These are phyloP conservation scores for Sinelater perroti DNA, from an alignment of 2,888 invertebrate species.

Conservation along the genomic window DNA sequence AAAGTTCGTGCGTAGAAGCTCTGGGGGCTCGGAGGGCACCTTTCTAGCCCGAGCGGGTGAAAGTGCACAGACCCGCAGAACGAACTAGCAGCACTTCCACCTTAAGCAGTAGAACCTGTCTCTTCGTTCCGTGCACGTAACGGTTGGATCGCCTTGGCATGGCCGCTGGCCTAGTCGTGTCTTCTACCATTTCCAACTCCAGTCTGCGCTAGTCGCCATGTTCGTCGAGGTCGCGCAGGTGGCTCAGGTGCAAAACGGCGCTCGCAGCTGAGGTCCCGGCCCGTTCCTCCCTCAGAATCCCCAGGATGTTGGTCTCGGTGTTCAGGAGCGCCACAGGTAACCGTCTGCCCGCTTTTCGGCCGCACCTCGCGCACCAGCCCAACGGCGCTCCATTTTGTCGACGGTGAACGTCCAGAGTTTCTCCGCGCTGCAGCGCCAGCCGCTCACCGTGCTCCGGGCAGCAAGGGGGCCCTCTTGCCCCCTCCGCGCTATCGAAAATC, in stretches of 20 bases:
- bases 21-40: no score
- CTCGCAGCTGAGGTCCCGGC: conserved; percentile 1
- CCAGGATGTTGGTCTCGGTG: conserved; percentile 42
- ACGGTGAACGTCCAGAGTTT: conserved; percentile 4
- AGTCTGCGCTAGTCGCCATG: conserved; percentile 35
- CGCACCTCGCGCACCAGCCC: no score
- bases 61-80: conserved; percentile 8
- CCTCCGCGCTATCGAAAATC: no score
- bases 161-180: conserved; percentile 13
- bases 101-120: conserved; percentile 23
- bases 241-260: conserved; percentile 27
- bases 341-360: no score
- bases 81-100: neutral
- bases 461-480: no score
- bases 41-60: no score
- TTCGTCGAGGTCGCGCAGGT: conserved; percentile 32
- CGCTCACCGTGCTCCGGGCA: no score
- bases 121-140: conserved; percentile 17
- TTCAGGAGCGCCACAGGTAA: conserved; percentile 43
- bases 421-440: neutral
- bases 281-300: no score
- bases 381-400: neutral
- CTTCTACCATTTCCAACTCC: conserved; percentile 5
- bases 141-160: conserved; percentile 27
- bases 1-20: no score